These are phyloP conservation scores for Colletes latitarsis DNA, from an alignment of 1,140 invertebrate genomes.

Conservation along the genomic window DNA sequence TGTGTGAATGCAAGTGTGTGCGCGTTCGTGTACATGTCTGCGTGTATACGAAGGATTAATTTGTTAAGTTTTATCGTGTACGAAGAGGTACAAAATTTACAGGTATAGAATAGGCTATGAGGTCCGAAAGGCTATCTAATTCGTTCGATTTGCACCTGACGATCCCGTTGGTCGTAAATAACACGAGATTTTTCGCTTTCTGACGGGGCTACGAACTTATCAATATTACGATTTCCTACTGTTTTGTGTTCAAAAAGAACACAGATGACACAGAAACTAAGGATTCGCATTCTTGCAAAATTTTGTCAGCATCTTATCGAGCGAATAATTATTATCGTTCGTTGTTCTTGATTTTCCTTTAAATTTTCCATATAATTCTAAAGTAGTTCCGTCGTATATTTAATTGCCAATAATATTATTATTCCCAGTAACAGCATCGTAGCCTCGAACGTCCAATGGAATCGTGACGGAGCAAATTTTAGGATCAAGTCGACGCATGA, in stretches of 20 bases:
- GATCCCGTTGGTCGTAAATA: conserved; percentile 23
- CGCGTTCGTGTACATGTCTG: conserved; percentile 30
- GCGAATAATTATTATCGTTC: too few species aligned
- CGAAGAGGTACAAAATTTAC: conserved; percentile 74
- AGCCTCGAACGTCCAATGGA: conserved; percentile 6
- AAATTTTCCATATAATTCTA: too few species aligned
- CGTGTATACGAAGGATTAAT: conserved; percentile 53
- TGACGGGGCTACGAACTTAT: not conserved
- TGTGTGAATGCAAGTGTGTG: not conserved
- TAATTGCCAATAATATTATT: not conserved
- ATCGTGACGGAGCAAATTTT: conserved; percentile 17
- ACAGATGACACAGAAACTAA: too few species aligned
- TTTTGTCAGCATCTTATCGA: too few species aligned
- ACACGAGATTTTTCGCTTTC: not conserved
- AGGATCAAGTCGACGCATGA: conserved; percentile 29
- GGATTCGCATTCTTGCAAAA: too few species aligned
- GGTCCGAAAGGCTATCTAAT: conserved; percentile 69
- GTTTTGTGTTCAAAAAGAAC: too few species aligned
- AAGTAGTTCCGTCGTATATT: not conserved
- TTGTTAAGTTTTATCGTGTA: conserved; percentile 56
- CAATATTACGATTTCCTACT: not conserved
- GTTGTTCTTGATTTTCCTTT: too few species aligned
- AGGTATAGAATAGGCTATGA: conserved; percentile 68
- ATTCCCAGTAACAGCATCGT: not conserved
- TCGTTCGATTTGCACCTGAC: conserved; percentile 47